Base-by-base conservation (phyloP, 2,888 invertebrate species). In the Onthophagus sagittarius region DNA sequence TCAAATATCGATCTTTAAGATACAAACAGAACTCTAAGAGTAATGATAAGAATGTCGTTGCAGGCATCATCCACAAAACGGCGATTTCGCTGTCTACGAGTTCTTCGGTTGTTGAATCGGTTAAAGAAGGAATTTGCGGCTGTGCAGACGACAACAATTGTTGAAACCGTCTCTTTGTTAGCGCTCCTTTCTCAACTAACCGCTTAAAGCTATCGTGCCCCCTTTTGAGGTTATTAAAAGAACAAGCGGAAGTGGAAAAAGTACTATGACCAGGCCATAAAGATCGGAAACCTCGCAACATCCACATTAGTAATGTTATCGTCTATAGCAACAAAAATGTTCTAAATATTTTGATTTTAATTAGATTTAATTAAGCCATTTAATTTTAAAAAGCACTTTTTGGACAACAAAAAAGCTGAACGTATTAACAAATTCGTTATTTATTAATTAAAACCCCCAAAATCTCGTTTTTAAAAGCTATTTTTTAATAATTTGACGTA, bases 71-170 rank as follows among this genome's bases (percentile, higher is more conserved):
- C 85, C 84, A 83, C 78, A 82, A 76, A 76, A 82, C 73, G 79
- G 83, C 82, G 81, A 84, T 80, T 78, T 83, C 82, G 80, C 82
- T 82, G 80, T 80, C 83, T 79, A 82, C 82, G 75, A 82, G 81
- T 23, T 23, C 23, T 23, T 23, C 23, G 1, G 23, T 23, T 23
- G 23, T 2, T 2, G 23, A 2, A 23, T 23, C 23, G 23, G 23
- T 23, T 23, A 23, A 23, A 23, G 23, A 23, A 23, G 23, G 23
- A 23, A 23, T 23, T 32, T 23, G 7, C 39, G 39, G 39, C 9
- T 53, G 39, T 53, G 39, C 39, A 67, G 78, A 81, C 78, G 82
- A 79, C 81, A 83, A 79, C 82, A 23, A 23, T 23, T 23, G 23
- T 23, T 82, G 82, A 79, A 79, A 81, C 80, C 80, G 81, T 81